Evolutionary conservation across 1,140 invertebrate genomes (phyloP).

Genomic region (Trypoxylus dichotomus): DNA sequence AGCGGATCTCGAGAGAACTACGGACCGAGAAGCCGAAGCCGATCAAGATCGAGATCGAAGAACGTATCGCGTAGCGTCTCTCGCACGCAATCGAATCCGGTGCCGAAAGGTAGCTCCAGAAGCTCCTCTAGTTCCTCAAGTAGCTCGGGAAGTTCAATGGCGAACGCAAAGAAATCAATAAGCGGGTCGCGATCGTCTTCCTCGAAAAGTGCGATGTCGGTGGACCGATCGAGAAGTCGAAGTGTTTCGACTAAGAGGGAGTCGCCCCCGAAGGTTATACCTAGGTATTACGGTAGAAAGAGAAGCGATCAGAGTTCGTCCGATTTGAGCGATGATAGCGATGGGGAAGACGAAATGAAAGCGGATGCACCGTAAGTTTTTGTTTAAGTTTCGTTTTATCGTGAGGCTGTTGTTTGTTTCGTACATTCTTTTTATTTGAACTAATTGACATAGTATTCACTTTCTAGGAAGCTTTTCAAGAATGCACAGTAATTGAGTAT

Average conservation of each 20-base stretch:
- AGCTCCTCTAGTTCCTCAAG: constrained; percentile 54
- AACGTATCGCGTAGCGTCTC: constrained; percentile 42
- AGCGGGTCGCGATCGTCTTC: constrained; percentile 32
- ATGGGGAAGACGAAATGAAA: constrained; percentile 40
- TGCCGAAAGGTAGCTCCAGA: constrained; percentile 49
- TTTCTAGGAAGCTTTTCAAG: not conserved
- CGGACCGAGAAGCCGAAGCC: constrained; percentile 49
- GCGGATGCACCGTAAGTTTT: constrained; percentile 38
- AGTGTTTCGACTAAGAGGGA: constrained; percentile 36
- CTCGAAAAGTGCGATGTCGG: not conserved
- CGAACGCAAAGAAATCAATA: constrained; percentile 47
- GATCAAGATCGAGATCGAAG: constrained; percentile 53
- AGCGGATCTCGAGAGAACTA: constrained; percentile 49
- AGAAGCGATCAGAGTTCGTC: constrained; percentile 58
- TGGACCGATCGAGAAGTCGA: constrained; percentile 51
- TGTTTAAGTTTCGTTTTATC: not conserved
- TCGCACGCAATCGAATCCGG: not conserved
- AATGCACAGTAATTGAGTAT: no score
- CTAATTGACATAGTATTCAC: not conserved
- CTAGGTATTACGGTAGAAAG: constrained; percentile 69
- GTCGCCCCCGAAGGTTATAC: constrained; percentile 50
- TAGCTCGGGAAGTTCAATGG: constrained; percentile 50
- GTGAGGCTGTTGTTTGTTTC: not conserved
- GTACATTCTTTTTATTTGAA: no score
- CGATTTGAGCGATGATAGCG: constrained; percentile 46